Percentiles rank a stretch among this genome's conserved stretches.
Conservation (phyloP, 2,888 invertebrate genomes). For the Hydroisotoma schaefferi region DNA sequence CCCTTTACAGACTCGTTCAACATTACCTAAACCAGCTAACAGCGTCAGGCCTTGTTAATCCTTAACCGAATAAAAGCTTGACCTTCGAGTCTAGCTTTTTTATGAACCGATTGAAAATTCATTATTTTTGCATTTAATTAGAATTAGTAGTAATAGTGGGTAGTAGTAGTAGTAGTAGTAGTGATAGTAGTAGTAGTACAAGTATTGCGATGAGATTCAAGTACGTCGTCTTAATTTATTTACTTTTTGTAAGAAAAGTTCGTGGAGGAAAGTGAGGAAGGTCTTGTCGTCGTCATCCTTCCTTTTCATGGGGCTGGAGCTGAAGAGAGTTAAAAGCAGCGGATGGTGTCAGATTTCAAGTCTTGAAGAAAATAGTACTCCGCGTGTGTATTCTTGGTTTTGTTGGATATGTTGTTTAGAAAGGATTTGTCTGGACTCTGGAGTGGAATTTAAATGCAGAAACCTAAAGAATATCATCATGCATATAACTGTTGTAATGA, state of each 20-base stretch:
- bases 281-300: constrained; percentile 5
- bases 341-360: constrained; percentile 32
- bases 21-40: too few species aligned
- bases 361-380: constrained; percentile 25
- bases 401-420: constrained; percentile 5
- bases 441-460: background rate
- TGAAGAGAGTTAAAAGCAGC: constrained; percentile 3
- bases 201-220: background rate
- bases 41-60: too few species aligned
- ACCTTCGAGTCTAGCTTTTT: too few species aligned
- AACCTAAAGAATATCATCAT: too few species aligned
- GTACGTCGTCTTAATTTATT: background rate
- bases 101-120: too few species aligned
- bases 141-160: too few species aligned
- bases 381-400: constrained; percentile 12
- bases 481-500: background rate
- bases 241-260: background rate
- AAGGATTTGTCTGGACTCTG: background rate
- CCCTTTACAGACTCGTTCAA: too few species aligned
- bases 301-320: background rate
- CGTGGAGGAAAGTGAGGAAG: constrained; percentile 4
- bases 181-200: background rate
- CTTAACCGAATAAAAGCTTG: too few species aligned
- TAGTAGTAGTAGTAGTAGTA: too few species aligned
- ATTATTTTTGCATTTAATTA: too few species aligned